Conservation (phyloP, 2,113 vertebrate genomes). For the Odontesthes bonariensis region DNA sequence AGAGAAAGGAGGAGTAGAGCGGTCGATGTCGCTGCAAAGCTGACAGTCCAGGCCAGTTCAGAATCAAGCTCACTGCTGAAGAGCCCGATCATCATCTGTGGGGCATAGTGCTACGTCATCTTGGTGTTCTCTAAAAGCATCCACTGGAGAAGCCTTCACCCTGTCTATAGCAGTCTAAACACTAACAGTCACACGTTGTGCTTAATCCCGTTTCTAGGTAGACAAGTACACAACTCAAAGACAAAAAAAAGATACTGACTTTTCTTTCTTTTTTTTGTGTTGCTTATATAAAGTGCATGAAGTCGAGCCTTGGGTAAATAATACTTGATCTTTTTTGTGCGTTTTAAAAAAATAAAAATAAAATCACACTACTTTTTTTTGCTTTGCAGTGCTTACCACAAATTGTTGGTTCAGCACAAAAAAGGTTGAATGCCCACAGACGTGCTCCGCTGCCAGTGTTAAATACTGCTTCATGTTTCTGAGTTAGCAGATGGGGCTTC, state of each 20-base stretch:
- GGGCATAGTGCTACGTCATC: constrained; percentile 86
- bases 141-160: constrained; percentile 77
- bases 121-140: constrained; percentile 87
- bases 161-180: constrained; percentile 77
- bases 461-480: constrained; percentile 90
- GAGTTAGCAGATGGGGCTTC: constrained; percentile 89
- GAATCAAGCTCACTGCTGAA: constrained; percentile 77
- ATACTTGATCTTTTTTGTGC: constrained; percentile 87
- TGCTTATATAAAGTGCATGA: constrained; percentile 98
- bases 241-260: constrained; percentile 84
- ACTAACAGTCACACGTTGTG: constrained; percentile 71
- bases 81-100: constrained; percentile 79
- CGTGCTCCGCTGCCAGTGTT: constrained; percentile 89
- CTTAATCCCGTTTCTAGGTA: constrained; percentile 78
- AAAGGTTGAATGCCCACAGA: constrained; percentile 83
- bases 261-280: constrained; percentile 85
- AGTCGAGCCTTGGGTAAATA: constrained; percentile 90
- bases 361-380: constrained; percentile 79
- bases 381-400: constrained; percentile 91
- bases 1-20: constrained; percentile 94
- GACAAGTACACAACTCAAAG: constrained; percentile 89
- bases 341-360: constrained; percentile 60
- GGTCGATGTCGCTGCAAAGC: constrained; percentile 42
- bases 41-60: constrained; percentile 61
- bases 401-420: constrained; percentile 87